phyloP scores from a whole-genome alignment of 2,113 vertebrate species.

The Gnathonemus longibarbis region DNA sequence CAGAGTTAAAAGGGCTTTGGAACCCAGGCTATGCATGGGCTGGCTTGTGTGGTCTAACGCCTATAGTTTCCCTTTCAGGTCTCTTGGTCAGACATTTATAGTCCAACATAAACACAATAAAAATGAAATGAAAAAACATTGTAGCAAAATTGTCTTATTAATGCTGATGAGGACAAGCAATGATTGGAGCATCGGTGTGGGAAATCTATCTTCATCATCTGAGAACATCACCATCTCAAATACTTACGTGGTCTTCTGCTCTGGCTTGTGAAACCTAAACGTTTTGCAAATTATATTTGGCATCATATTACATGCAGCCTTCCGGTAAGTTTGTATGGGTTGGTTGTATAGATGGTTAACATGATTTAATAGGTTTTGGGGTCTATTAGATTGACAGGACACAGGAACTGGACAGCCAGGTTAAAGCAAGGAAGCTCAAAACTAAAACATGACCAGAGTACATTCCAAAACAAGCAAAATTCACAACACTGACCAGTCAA shows the following conservation, averaged over 20 bases:
- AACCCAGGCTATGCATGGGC: neutral
- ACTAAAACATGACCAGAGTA: neutral
- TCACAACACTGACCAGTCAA: neutral
- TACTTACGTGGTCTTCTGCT: neutral
- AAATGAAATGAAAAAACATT: neutral
- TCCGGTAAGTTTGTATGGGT: neutral
- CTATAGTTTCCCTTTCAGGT: neutral
- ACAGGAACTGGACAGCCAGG: neutral
- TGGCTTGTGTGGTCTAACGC: neutral
- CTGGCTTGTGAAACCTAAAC: neutral
- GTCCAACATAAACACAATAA: neutral
- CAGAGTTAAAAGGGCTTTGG: neutral
- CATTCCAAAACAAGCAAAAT: neutral
- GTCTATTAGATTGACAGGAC: neutral
- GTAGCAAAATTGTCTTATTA: neutral
- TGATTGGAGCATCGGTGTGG: neutral
- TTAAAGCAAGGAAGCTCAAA: neutral
- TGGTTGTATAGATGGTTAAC: neutral
- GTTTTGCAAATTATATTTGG: neutral
- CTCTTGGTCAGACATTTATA: neutral
- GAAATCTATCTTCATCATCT: neutral
- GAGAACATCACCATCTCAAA: neutral
- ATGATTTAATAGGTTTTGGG: neutral
- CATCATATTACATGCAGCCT: neutral
- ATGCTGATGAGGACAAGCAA: neutral